Percentiles rank a stretch among this genome's conserved stretches.
These are phyloP conservation scores for Dynastes grantii DNA, from an alignment of 2,888 invertebrate genomes.

Conservation along the genomic window DNA sequence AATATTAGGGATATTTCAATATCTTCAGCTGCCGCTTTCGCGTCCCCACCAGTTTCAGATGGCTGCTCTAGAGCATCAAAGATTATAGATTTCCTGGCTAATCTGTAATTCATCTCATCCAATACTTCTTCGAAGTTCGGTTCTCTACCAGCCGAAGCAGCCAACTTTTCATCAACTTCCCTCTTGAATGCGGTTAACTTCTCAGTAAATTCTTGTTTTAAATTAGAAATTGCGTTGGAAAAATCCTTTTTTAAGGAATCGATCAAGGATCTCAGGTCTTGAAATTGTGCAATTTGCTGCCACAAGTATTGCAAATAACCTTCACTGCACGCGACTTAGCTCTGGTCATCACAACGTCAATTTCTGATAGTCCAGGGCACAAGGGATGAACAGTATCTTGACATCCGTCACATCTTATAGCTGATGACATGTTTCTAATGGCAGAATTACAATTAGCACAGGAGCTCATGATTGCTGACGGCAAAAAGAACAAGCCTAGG, in stretches of 20 bases:
- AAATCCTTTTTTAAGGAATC: background rate
- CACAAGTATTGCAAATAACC: conserved; percentile 5
- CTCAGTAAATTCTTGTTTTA: background rate
- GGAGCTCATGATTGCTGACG: too few relatives aligned
- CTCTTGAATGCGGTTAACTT: background rate
- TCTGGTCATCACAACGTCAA: background rate
- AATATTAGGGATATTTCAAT: background rate
- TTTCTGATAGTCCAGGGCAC: conserved; percentile 6
- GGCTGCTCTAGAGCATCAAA: background rate
- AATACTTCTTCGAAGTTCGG: background rate
- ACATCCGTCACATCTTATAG: background rate
- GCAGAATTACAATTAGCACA: too few relatives aligned
- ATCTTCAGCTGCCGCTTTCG: background rate
- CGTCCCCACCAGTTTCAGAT: background rate
- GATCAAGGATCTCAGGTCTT: background rate
- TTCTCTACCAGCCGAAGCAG: background rate
- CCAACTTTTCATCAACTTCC: background rate
- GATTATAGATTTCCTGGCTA: background rate
- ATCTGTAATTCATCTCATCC: background rate
- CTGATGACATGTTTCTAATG: background rate
- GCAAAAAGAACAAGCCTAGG: too few relatives aligned
- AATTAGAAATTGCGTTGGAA: background rate
- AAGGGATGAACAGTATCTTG: background rate
- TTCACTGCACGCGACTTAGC: background rate
- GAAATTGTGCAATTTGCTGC: background rate